Conservation (phyloP, 2,797 vertebrate species). For the Periparus ater region DNA sequence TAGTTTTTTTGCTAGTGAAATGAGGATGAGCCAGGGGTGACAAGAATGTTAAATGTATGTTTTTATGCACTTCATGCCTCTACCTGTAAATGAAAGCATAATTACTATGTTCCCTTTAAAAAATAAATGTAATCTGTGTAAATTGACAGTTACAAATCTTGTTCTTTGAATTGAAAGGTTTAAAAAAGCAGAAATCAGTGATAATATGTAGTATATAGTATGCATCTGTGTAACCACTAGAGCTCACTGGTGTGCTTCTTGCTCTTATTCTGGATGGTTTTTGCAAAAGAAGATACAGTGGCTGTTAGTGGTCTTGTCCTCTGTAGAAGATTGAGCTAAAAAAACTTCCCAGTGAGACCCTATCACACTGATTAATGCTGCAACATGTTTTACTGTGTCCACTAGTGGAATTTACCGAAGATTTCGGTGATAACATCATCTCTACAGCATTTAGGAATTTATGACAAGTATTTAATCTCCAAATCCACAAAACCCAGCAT, state of each 20-base stretch:
- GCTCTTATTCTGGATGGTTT: background rate
- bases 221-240: background rate
- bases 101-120: background rate
- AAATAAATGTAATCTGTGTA: background rate
- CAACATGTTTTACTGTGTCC: background rate
- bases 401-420: background rate
- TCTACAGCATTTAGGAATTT: background rate
- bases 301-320: background rate
- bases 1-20: background rate
- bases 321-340: background rate
- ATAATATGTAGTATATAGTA: background rate
- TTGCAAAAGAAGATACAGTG: background rate
- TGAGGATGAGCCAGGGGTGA: background rate
- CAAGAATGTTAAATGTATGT: background rate
- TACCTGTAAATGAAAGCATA: background rate
- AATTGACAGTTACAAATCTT: background rate
- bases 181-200: background rate
- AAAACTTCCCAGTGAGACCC: background rate
- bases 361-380: background rate
- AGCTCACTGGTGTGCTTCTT: constrained; percentile 11
- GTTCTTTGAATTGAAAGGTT: background rate
- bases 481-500: background rate
- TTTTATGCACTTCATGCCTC: background rate
- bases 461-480: background rate
- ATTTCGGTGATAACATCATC: background rate